A percentile compares a stretch with the other conserved stretches of the same genome.
Evolutionary conservation across 1,140 invertebrate genomes (phyloP).

Genomic region (Drosophila ercepeae): DNA sequence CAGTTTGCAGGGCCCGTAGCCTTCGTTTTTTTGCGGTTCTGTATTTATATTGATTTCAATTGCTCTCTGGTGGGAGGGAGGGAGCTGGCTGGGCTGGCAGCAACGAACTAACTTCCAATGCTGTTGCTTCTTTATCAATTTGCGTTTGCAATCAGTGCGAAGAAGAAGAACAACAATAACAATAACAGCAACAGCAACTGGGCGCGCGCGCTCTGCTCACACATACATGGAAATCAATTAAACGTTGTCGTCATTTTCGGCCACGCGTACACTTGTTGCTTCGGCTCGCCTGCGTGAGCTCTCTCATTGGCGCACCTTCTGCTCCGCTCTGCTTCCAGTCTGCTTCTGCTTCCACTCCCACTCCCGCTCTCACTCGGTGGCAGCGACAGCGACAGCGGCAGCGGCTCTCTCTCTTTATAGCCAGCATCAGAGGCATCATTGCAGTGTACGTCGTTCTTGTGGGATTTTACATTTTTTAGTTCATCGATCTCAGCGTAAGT

Average conservation of each 20-base stretch:
- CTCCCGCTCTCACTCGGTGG: conserved; percentile 10
- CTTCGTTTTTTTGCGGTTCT: conserved; percentile 22
- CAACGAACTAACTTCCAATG: neutral
- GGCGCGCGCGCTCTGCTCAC: conserved; percentile 58
- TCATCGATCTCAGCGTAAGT: conserved; percentile 81
- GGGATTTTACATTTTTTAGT: conserved; percentile 57
- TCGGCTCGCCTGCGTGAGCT: conserved; percentile 4
- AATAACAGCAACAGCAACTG: conserved; percentile 19
- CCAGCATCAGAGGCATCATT: conserved; percentile 46
- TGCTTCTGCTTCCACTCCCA: neutral
- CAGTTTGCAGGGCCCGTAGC: neutral
- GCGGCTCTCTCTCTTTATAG: conserved; percentile 15
- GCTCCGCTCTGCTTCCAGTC: conserved; percentile 8
- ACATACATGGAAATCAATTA: conserved; percentile 71
- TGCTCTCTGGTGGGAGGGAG: conserved; percentile 4
- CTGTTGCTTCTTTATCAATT: conserved; percentile 68
- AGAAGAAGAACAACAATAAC: conserved; percentile 14
- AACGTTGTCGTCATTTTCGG: conserved; percentile 72
- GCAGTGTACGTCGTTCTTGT: conserved; percentile 56
- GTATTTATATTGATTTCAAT: conserved; percentile 45
- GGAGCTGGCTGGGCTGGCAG: neutral
- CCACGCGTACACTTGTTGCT: conserved; percentile 77
- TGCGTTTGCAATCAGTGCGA: conserved; percentile 65
- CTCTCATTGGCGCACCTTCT: conserved; percentile 1
- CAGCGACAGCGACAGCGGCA: too few species aligned